Base-by-base conservation (phyloP, 2,888 invertebrate genomes). In the Netelia virgata region DNA sequence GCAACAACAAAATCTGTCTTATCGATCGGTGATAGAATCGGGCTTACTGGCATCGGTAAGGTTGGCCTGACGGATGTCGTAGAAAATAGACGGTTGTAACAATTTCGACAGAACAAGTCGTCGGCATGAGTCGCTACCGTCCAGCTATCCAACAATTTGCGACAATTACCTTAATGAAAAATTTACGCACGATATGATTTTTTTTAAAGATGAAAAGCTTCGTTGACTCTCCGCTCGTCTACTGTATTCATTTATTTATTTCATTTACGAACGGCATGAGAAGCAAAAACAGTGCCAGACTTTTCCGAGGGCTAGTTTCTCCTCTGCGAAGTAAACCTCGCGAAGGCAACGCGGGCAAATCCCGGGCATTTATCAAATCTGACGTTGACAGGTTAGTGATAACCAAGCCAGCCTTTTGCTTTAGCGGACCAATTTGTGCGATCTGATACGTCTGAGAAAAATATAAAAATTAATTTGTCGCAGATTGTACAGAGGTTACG, bases 281-380 rank as follows among this genome's bases (percentile, higher is more conserved):
- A 94, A 94, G 85, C 94, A 94, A 78, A 93, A 93, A 16, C 89
- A 89, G 77, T 94, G 94, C 93, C 93, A 94, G 70, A 92, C 91
- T 91, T 92, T 92, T 82, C 91, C 91, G 23, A 92, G 87, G 14
- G 93, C 93, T 76, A 91, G 86, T 88, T 91, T 92, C 83, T 91
- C 90, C 85, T 94, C 93, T 36, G 93, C 91, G 88, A 89, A 90
- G 88, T 90, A 93, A 86, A 94, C 93, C 87, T 91, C 91, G 89
- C 93, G 90, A 86, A 90, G 90, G 87, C 94, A 94, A 57, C 93
- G 93, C 77, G 92, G 89, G 86, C 93, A 94, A 86, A 89, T 86
- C 73, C 91, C 90, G 83, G 91, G 91, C 91, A 91, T 91, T 90
- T 91, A 90, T 72, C 72, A 79, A 79, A 82, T 55, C 5, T 85